phyloP scores from a whole-genome alignment of 2,888 invertebrate genomes.

The Proisotoma minuta region DNA sequence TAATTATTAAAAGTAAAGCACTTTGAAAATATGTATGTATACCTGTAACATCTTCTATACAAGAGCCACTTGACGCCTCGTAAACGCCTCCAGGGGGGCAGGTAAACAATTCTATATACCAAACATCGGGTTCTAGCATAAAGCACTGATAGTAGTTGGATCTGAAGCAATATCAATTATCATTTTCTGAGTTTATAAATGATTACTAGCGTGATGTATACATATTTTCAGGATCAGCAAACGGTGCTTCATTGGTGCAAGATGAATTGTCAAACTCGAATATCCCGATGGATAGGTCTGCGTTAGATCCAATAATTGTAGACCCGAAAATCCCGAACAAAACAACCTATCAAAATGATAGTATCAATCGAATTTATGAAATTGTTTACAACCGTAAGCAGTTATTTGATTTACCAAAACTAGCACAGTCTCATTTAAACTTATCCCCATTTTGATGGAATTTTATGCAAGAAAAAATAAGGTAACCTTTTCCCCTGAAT shows the following conservation, averaged over 20 bases:
- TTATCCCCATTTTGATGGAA: no score
- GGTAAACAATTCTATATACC: neutral
- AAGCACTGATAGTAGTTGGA: conserved; percentile 1
- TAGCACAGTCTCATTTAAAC: no score
- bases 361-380: no score
- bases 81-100: neutral
- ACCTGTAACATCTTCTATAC: neutral
- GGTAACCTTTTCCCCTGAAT: no score
- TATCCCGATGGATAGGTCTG: no score
- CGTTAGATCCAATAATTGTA: no score
- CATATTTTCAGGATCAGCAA: neutral
- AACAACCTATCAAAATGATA: no score
- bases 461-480: no score
- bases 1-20: neutral
- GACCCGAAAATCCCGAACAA: no score
- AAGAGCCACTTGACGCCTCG: neutral
- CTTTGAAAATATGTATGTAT: neutral
- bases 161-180: neutral
- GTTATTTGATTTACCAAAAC: no score
- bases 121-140: neutral
- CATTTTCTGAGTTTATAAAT: neutral
- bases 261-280: neutral
- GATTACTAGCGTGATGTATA: neutral
- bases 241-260: neutral
- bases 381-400: no score